Evolutionary conservation across 2,797 vertebrate genomes (phyloP), one percentile per base, ranked within the genome.

Genomic region (Chaetophractus vellerosus): DNA sequence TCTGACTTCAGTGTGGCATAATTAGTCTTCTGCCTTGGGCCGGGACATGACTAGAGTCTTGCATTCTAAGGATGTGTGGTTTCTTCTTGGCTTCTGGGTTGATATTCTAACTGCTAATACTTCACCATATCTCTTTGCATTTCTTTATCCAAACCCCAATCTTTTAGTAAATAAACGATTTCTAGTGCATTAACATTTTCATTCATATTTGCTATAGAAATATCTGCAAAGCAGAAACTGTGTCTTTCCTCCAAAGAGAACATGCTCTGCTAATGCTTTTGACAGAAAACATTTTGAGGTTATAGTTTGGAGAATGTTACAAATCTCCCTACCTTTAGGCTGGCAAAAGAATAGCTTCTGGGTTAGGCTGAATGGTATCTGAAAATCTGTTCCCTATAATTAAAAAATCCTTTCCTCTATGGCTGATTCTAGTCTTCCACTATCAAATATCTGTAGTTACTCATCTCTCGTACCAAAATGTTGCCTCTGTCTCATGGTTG

Each of bases 161-260:
- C 38, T 78, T 92, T 87, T 3, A 69, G n/a, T 36, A 85, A 86
- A 63, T 48, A 94, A 93, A 76, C 7, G 38, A 84, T 66, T 83
- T 76, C 36, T 15, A 76, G 33, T 57, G 6, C 55, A 90, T n/a
- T 89, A 86, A 12, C 71, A 64, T 61, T 69, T 87, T 48, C 57
- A 84, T 59, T 95, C 52, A 24, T 6, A n/a, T 80, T 87, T 95
- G 33, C 52, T 80, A 19, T 71, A 50, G 89, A 89, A 95, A 57
- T 41, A 50, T 61, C 69, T 91, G 87, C 36, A 71, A 36, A 93
- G 57, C 8, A 75, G 79, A 74, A 86, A 82, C 72, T 72, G 5
- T 61, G 50, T 71, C 69, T 45, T 88, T 78, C 76, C 50, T 84
- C 19, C 48, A 71, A 36, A 15, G 61, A 91, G 87, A 84, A 63